Evolutionary conservation across 2,113 vertebrate genomes (phyloP).

Genomic region (Leptobrachium leishanense): DNA sequence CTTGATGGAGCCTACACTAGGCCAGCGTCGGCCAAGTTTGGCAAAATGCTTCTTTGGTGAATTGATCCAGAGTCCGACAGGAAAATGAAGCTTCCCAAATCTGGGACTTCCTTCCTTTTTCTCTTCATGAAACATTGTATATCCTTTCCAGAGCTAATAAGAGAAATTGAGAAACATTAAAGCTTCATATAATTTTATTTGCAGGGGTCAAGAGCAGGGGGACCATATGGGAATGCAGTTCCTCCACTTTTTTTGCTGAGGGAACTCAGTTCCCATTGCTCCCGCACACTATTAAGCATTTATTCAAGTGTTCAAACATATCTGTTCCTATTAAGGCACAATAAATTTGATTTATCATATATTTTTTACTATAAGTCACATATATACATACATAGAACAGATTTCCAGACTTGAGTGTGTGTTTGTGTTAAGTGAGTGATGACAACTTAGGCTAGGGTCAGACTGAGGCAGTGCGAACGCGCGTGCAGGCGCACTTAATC

Average conservation of each 20-base stretch:
- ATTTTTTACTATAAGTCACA: too few species aligned
- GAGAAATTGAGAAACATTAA: neutral
- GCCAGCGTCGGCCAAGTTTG: conserved; percentile 86
- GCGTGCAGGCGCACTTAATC: too few species aligned
- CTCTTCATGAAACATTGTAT: conserved; percentile 70
- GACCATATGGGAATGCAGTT: too few species aligned
- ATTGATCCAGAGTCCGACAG: conserved; percentile 91
- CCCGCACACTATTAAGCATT: neutral
- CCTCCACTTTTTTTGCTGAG: neutral
- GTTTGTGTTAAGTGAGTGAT: too few species aligned
- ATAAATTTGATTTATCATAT: neutral
- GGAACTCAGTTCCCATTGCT: neutral
- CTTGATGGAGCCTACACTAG: conserved; percentile 87
- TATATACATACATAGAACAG: too few species aligned
- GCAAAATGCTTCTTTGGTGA: conserved; percentile 90
- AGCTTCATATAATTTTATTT: neutral
- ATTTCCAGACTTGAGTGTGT: too few species aligned
- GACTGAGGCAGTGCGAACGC: too few species aligned
- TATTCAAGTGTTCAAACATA: neutral
- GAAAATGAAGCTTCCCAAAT: conserved; percentile 86
- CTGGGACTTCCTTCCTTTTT: conserved; percentile 88
- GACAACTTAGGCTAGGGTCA: too few species aligned
- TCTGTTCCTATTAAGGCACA: neutral
- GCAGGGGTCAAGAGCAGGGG: too few species aligned
- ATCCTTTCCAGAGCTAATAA: conserved; percentile 6